Conservation (phyloP, 2,888 invertebrate genomes). For the Dasypolia templi region DNA sequence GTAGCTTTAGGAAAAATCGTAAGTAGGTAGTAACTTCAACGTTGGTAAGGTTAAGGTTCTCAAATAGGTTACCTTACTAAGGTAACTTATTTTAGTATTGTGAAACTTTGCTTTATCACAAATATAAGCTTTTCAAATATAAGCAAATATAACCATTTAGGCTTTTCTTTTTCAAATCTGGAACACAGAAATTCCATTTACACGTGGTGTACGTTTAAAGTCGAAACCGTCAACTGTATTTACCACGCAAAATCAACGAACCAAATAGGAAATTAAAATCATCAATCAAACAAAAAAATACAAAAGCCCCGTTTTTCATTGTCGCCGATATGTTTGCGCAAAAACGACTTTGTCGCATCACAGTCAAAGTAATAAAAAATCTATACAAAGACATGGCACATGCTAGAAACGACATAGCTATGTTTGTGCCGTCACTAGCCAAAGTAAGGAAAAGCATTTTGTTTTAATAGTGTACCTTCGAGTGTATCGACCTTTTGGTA, state of each 20-base stretch:
- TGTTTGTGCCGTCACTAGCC: no score
- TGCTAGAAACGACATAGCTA: conserved; percentile 67
- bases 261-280: conserved; percentile 90
- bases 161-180: no score
- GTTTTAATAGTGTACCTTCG: no score
- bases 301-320: conserved; percentile 89
- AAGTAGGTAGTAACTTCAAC: background rate
- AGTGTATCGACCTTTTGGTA: no score
- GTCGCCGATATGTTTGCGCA: conserved; percentile 90
- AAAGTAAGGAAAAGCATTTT: no score
- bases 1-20: background rate
- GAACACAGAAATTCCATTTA: background rate
- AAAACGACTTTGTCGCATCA: conserved; percentile 90
- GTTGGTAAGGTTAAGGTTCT: no score
- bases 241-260: conserved; percentile 80
- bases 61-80: no score
- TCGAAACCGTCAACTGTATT: conserved; percentile 46
- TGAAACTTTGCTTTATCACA: background rate
- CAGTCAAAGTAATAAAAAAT: conserved; percentile 90
- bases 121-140: no score
- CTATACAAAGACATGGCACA: conserved; percentile 70
- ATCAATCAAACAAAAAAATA: conserved; percentile 90
- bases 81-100: no score
- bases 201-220: conserved; percentile 17
- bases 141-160: no score